These are phyloP conservation scores for Pseudopodoces humilis DNA, from an alignment of 2,113 vertebrate species.

Conservation along the genomic window DNA sequence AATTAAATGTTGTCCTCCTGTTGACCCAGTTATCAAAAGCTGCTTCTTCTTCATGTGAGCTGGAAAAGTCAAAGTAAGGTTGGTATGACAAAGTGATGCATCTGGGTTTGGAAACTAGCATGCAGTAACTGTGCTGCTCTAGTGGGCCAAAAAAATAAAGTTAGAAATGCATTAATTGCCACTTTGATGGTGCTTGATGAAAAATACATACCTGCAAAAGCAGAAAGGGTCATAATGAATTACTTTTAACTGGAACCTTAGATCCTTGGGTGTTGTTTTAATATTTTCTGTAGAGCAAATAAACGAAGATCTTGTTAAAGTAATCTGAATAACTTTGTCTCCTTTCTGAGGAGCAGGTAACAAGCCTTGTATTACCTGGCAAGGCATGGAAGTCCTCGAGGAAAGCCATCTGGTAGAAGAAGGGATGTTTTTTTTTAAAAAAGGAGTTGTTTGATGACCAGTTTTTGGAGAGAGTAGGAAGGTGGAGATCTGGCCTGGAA, in stretches of 20 bases:
- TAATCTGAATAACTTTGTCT: not conserved
- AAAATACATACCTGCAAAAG: not conserved
- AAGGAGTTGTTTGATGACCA: not conserved
- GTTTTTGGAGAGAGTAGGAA: not conserved
- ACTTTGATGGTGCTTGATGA: not conserved
- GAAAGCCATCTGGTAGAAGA: not conserved
- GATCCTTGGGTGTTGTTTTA: not conserved
- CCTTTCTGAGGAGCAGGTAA: not conserved
- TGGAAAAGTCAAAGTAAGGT: not conserved
- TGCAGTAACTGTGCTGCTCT: not conserved
- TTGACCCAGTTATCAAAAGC: not conserved
- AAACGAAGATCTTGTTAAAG: not conserved
- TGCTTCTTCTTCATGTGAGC: not conserved
- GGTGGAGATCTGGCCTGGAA: not conserved
- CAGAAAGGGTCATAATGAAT: not conserved
- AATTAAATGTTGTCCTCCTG: not conserved
- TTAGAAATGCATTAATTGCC: not conserved
- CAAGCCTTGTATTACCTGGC: not conserved
- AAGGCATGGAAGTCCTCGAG: not conserved
- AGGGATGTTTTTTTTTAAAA: not conserved
- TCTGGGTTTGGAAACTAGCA: not conserved
- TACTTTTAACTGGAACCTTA: not conserved
- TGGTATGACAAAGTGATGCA: not conserved
- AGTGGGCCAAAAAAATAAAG: not conserved
- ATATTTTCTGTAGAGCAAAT: not conserved